Base-by-base conservation (phyloP, 2,888 invertebrate genomes). In the Mamestra brassicae region DNA sequence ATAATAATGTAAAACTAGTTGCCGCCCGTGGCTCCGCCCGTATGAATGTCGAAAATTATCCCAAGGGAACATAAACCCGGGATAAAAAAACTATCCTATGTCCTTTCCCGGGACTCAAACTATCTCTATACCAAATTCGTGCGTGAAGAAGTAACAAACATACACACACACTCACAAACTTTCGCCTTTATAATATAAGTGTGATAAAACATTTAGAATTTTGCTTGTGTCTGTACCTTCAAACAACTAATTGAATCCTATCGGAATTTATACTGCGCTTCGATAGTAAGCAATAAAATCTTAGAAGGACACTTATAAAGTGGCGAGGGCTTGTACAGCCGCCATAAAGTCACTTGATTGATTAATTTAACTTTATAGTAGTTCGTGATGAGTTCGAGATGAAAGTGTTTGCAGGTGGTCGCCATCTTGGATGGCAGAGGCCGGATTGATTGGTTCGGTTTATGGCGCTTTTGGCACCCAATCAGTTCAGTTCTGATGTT, bases 301-400 rank as follows among this genome's bases (percentile, higher is more conserved):
- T 85, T 70, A 71, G 73, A 72, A 60, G 61, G 77, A 76, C 81
- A 81, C 81, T 87, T 83, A 79, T 83, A 87, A 75, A 79, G 84
- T 80, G 76, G 83, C 60, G 81, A 74, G 80, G 80, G 80, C 72
- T 74, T 79, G 74, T 81, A 75, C 72, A 63, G 63, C 60, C 58
- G 79, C 75, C 70, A 81, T 86, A 86, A 86, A 86, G 62, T 77
- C 70, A 52, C 74, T 75, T 80, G 86, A 84, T 85, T 86, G 87
- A 86, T 86, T 86, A 86, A 86, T 87, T 87, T 84, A 85, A 85
- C 60, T 86, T 86, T 85, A 86, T 85, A 78, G 86, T 74, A 81
- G 77, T 86, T 86, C 61, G 86, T 85, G 84, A 86, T 84, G 87
- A 87, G 87, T 86, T 86, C 26, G 45, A 76, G 74, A 83, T 85